phyloP scores from a whole-genome alignment of 1,140 invertebrate species.

The Neotoxoptera formosana region DNA sequence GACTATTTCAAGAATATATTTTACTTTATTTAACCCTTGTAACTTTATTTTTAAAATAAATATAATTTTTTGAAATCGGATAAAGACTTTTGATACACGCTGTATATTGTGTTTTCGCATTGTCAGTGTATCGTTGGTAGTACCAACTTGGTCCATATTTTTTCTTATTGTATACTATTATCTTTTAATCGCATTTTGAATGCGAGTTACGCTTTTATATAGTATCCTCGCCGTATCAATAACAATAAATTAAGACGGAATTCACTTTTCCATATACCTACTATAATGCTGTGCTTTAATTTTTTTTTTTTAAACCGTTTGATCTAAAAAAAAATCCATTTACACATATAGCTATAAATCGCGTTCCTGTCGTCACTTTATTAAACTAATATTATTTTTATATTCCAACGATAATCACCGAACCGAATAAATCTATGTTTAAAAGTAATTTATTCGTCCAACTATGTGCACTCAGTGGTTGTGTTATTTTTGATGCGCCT shows the following conservation, averaged over 20 bases:
- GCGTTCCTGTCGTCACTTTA: background rate
- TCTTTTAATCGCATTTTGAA: background rate
- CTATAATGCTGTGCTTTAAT: background rate
- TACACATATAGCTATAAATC: background rate
- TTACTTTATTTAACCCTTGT: too few species aligned
- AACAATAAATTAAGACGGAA: background rate
- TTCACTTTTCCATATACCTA: background rate
- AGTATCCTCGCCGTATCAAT: background rate
- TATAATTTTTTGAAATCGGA: too few species aligned
- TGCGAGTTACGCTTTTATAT: background rate
- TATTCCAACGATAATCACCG: background rate
- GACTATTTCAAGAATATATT: too few species aligned
- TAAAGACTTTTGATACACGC: too few species aligned
- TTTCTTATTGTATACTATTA: background rate
- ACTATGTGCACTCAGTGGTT: background rate
- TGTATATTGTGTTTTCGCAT: background rate
- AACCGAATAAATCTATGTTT: constrained; percentile 3
- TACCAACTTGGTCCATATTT: too few species aligned
- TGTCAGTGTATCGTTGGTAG: too few species aligned
- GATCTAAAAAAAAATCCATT: background rate
- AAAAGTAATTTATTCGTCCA: constrained; percentile 13
- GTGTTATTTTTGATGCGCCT: constrained; percentile 45
- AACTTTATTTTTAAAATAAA: too few species aligned
- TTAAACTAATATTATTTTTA: constrained; percentile 40
- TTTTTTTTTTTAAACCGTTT: background rate